Percentiles rank a stretch among this genome's conserved stretches.
These are phyloP conservation scores for Chaetogeoica ovagalla DNA, from an alignment of 2,888 invertebrate species.

Conservation along the genomic window DNA sequence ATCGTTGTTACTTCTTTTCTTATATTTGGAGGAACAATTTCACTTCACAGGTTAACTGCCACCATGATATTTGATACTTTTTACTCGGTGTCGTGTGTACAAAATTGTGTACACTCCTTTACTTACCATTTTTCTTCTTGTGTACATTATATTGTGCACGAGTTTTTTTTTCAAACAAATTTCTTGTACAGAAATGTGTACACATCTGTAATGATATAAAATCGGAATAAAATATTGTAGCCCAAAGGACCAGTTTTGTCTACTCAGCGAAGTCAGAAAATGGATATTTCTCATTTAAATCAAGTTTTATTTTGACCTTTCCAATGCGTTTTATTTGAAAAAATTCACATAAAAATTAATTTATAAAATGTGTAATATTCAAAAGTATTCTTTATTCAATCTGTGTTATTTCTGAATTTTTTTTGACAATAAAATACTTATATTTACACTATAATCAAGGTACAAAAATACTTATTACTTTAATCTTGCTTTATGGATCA, in stretches of 20 bases:
- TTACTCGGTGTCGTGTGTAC: not conserved
- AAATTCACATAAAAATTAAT: too few relatives aligned
- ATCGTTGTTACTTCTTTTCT: too few relatives aligned
- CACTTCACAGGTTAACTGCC: not conserved
- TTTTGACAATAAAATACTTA: not conserved
- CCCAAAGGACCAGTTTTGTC: not conserved
- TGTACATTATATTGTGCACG: not conserved
- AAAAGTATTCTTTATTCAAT: too few relatives aligned
- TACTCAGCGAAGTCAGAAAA: too few relatives aligned
- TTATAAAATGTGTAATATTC: too few relatives aligned
- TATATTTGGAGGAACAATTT: too few relatives aligned
- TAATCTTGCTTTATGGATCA: not conserved
- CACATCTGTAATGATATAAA: not conserved
- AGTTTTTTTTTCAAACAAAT: not conserved
- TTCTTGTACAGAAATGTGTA: not conserved
- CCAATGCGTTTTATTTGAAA: too few relatives aligned
- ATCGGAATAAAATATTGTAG: not conserved
- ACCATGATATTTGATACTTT: not conserved
- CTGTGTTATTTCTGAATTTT: not conserved
- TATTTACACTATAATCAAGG: too few relatives aligned
- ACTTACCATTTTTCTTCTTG: not conserved
- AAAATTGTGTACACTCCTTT: too few relatives aligned
- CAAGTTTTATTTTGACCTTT: too few relatives aligned
- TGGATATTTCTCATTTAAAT: too few relatives aligned
- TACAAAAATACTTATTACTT: not conserved